Evolutionary conservation across 2,113 vertebrate genomes (phyloP).

Genomic region (Heterotilapia buettikoferi): DNA sequence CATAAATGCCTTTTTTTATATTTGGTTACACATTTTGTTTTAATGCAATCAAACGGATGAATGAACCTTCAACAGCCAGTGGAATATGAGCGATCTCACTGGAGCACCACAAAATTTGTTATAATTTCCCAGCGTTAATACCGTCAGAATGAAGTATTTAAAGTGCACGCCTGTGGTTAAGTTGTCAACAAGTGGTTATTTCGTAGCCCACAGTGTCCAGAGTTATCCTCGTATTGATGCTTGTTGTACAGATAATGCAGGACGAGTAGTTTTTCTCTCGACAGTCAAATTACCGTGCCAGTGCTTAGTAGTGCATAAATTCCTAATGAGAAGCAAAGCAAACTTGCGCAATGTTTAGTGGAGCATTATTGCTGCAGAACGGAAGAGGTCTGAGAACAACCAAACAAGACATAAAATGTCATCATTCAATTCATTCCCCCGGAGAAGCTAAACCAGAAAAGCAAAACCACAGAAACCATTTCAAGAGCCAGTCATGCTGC

Average conservation of each 20-base stretch:
- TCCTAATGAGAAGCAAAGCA: neutral
- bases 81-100: neutral
- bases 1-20: neutral
- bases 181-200: neutral
- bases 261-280: neutral
- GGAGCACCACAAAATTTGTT: neutral
- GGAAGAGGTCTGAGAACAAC: neutral
- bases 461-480: neutral
- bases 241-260: neutral
- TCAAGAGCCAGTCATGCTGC: conserved; percentile 6
- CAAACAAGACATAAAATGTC: neutral
- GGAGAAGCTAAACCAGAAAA: neutral
- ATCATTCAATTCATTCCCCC: neutral
- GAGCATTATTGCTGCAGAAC: neutral
- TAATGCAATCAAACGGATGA: neutral
- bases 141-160: neutral
- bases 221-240: neutral
- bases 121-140: neutral
- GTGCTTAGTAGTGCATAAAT: neutral
- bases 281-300: neutral
- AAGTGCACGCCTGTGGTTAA: neutral
- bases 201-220: neutral
- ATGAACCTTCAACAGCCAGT: neutral
- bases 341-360: neutral
- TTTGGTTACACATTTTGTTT: neutral